These are phyloP conservation scores for Gasterosteus nipponicus DNA, from an alignment of 2,113 vertebrate genomes.

Conservation along the genomic window DNA sequence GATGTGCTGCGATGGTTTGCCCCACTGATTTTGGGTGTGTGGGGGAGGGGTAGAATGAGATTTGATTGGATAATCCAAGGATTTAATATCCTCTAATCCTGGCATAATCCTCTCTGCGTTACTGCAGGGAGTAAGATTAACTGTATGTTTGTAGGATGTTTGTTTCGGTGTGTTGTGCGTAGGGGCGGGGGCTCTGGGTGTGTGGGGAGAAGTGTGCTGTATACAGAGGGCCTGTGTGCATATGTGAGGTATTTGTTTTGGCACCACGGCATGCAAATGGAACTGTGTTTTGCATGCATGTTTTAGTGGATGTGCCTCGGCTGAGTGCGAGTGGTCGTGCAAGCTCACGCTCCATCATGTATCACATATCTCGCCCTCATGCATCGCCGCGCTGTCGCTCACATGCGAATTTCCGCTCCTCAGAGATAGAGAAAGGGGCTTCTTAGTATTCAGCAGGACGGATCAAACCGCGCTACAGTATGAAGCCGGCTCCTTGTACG, in stretches of 20 bases:
- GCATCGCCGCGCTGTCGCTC: slow-evolving; percentile 28
- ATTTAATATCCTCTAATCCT: slow-evolving; percentile 84
- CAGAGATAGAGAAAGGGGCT: slow-evolving; percentile 29
- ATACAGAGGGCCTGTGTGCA: slow-evolving; percentile 10
- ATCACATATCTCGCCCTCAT: slow-evolving; percentile 53
- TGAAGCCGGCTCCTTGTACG: slow-evolving; percentile 29
- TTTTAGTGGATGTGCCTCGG: slow-evolving; percentile 34
- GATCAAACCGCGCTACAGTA: slow-evolving; percentile 44
- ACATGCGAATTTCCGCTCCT: slow-evolving; percentile 38
- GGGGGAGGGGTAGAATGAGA: slow-evolving; percentile 77
- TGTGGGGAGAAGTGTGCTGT: slow-evolving; percentile 16
- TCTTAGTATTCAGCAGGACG: slow-evolving; percentile 53
- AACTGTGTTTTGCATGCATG: slow-evolving; percentile 54
- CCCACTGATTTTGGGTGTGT: slow-evolving; percentile 69
- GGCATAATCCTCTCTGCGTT: slow-evolving; percentile 82
- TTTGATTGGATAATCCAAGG: slow-evolving; percentile 86
- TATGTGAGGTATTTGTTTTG: slow-evolving; percentile 47
- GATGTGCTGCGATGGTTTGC: slow-evolving; percentile 68
- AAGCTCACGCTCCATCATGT: slow-evolving; percentile 37
- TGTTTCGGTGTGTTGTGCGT: slow-evolving; percentile 55
- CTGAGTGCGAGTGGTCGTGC: slow-evolving; percentile 24
- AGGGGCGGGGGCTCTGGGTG: slow-evolving; percentile 30
- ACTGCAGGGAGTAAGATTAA: slow-evolving; percentile 79
- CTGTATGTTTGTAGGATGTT: slow-evolving; percentile 73
- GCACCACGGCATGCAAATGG: slow-evolving; percentile 61